Evolutionary conservation across 1,140 invertebrate genomes (phyloP), one percentile per base, ranked within the genome.

Genomic region (Orussus abietinus): DNA sequence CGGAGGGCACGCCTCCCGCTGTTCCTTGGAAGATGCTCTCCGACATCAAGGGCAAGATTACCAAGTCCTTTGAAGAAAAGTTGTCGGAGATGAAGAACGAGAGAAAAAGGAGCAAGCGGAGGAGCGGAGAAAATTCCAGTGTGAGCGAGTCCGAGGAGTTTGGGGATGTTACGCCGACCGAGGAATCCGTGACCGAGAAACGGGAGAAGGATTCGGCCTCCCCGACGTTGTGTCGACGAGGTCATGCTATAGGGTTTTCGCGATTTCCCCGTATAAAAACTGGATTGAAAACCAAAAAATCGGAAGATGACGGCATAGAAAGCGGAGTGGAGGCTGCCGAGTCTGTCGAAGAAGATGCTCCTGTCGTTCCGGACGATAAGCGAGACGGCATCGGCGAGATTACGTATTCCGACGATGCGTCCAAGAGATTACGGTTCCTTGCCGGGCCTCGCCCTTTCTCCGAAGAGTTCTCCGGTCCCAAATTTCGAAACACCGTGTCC

Each of bases 31-130:
- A 72, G 53, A 69, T 78, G 41, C 64, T 79, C 30, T 74, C 75
- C 2, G 75, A 78, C 7, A 76, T 79, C 19, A 75, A 71, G 42
- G 76, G 77, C 5, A 79, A 80, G 59, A 78, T 81, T 33, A 79
- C 78, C n/a, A 80, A 80, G 54, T 81, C 76, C n/a, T 79, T 81
- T 12, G 79, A 81, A 54, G 79, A 78, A 15, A 81, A 80, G 56
- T 47, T 81, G 3, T 75, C 69, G 1, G 79, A 80, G 49, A 79
- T 79, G n/a, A 81, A 80, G 49, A 61, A 43, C 38, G 62, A 72
- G 14, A 64, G 55, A 37, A 66, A 64, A 40, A 65, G 63, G 26
- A 69, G 64, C 29, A 66, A 64, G 28, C 35, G 50, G 34, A 44
- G 55, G 35, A 75, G 67, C 43, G 71, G 72, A 55, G 72, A 80